phyloP scores from a whole-genome alignment of 2,888 invertebrate genomes.

The Molanna angustata region DNA sequence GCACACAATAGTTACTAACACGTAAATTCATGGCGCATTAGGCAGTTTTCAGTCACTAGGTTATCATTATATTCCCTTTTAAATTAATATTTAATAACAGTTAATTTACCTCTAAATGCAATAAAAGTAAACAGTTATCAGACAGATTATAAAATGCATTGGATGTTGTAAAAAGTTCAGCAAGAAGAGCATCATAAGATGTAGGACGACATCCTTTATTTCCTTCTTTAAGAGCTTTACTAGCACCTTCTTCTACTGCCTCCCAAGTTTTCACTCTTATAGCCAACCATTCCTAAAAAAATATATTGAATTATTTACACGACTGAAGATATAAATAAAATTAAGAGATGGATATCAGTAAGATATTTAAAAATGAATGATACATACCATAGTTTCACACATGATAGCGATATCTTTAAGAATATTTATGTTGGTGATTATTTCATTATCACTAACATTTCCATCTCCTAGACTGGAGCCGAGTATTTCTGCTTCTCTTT shows the following conservation, averaged over 20 bases:
- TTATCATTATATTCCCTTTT: too few species aligned
- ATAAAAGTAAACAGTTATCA: conserved; percentile 84
- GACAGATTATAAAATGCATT: conserved; percentile 84
- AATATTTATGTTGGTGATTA: conserved; percentile 79
- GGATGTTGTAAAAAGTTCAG: conserved; percentile 67
- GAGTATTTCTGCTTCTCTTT: conserved; percentile 87
- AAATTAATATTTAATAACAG: too few species aligned
- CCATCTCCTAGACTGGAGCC: conserved; percentile 90
- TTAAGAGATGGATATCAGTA: background rate
- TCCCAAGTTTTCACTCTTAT: conserved; percentile 40
- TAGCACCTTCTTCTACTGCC: conserved; percentile 13
- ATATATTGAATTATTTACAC: background rate
- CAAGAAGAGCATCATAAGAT: conserved; percentile 58
- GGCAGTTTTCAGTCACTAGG: too few species aligned
- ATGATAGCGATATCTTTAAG: conserved; percentile 83
- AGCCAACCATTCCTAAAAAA: conserved; percentile 72
- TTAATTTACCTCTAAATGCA: conserved; percentile 79
- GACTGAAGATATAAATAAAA: background rate
- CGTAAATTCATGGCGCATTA: too few species aligned
- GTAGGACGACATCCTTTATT: conserved; percentile 35
- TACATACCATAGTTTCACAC: conserved; percentile 82
- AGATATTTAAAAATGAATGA: background rate
- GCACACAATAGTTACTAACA: too few species aligned
- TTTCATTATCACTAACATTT: conserved; percentile 79
- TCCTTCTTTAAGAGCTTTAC: conserved; percentile 10